Conservation (phyloP, 1,140 invertebrate species). For the Paralvinella palmiformis region DNA sequence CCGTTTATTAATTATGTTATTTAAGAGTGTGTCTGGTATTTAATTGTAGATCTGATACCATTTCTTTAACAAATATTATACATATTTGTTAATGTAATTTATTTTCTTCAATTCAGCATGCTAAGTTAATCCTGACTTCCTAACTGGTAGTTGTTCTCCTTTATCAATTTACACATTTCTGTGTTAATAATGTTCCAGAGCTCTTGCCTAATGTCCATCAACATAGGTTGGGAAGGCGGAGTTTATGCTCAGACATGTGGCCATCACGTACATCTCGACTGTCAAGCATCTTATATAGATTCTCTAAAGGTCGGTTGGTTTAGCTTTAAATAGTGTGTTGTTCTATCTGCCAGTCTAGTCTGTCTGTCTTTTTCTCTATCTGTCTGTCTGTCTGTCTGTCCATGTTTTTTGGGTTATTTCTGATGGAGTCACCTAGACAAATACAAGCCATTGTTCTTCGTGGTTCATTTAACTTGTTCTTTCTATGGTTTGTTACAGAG, state of each 20-base stretch:
- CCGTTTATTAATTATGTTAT: too few species aligned
- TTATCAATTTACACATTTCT: too few species aligned
- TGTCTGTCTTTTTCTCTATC: neutral
- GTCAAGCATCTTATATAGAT: constrained; percentile 79
- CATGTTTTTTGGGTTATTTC: neutral
- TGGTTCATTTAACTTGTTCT: too few species aligned
- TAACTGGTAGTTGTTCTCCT: neutral
- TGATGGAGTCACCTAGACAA: too few species aligned
- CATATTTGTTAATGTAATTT: too few species aligned
- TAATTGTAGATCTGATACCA: too few species aligned
- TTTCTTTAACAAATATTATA: too few species aligned
- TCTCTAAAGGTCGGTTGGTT: constrained; percentile 60
- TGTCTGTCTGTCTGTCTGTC: neutral
- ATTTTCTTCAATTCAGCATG: too few species aligned
- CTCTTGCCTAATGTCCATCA: constrained; percentile 78
- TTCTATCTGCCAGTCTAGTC: neutral
- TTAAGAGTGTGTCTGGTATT: too few species aligned
- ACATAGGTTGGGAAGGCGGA: constrained; percentile 86
- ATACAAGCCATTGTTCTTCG: too few species aligned
- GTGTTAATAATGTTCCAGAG: constrained; percentile 49
- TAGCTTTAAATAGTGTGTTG: neutral
- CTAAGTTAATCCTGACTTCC: too few species aligned
- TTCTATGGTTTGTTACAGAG: too few species aligned
- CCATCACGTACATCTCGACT: constrained; percentile 89
- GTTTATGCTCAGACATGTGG: constrained; percentile 94